Base-by-base conservation (phyloP, 2,113 vertebrate genomes). In the Antennarius striatus region DNA sequence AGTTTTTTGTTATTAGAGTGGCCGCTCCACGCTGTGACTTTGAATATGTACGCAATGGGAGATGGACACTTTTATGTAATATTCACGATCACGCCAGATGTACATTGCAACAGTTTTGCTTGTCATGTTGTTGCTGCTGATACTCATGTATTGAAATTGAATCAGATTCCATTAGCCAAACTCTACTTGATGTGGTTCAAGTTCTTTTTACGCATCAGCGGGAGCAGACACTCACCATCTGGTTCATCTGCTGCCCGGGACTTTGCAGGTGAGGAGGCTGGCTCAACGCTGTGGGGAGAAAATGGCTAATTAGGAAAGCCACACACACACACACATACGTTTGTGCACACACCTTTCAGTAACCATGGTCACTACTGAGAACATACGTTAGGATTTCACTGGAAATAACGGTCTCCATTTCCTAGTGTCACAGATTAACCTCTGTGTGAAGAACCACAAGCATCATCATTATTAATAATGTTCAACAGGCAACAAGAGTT, bases 251-350 rank as follows among this genome's bases (percentile, higher is more conserved):
- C 89, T 69, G 88, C 80, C 77, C 85, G 90, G 80, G 73, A 62
- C 82, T 80, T 88, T 82, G 86, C 84, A 85, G 91, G 88, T 82
- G 85, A 88, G 29, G 71, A 69, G 77, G 86, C 81, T 64, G 84
- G 84, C 84, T 87, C 88, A 57, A 92, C 85, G 72, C 93, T 94
- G 90, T 63, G 54, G 75, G 61, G 77, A 87, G 76, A 83, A 77
- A 82, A 81, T 71, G 63, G 77, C 69, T 85, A 79, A 85, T 89
- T 89, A 87, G 69, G 82, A 73, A 78, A 80, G 62, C 64, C 52
- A 53, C 48, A 61, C 50, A 60, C 56, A 56, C 42, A 60, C 50
- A 43, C 12, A 60, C 29, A 50, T 2, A 22, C 22, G 22, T 22
- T 22, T 22, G 22, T 22, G 22, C 42, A 65, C 46, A 70, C 42